Conservation (phyloP, 2,797 vertebrate species). For the Cetoscarus ocellatus region DNA sequence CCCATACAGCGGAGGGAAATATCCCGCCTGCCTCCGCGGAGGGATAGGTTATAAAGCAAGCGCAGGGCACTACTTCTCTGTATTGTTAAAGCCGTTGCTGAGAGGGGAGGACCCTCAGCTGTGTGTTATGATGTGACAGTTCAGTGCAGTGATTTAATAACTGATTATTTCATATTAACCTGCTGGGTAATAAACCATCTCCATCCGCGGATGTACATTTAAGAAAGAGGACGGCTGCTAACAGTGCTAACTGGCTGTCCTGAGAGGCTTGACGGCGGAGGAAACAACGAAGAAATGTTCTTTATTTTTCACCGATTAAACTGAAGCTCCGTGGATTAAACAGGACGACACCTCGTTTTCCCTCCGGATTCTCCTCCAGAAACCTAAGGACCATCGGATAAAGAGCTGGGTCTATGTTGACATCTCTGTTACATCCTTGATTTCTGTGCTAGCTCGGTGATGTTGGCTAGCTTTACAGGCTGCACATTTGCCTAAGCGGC, state of each 20-base stretch:
- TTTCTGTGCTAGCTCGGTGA: constrained; percentile 20
- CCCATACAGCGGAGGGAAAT: constrained; percentile 53
- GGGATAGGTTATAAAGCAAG: constrained; percentile 6
- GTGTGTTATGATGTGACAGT: not conserved
- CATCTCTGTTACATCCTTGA: constrained; percentile 25
- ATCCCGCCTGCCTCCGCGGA: constrained; percentile 32
- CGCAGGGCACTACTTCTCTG: not conserved
- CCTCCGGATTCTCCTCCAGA: constrained; percentile 23
- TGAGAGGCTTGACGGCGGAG: constrained; percentile 25
- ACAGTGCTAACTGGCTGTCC: constrained; percentile 7
- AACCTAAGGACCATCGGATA: constrained; percentile 24
- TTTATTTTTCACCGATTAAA: constrained; percentile 27
- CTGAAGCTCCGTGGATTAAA: not conserved
- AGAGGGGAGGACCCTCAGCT: rapidly evolving
- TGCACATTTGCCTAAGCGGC: not conserved
- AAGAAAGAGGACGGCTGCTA: not conserved
- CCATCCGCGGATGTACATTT: not conserved
- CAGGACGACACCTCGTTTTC: constrained; percentile 15
- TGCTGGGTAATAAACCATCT: not conserved
- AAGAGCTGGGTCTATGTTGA: constrained; percentile 32
- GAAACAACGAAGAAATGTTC: constrained; percentile 13
- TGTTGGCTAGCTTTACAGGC: constrained; percentile 7
- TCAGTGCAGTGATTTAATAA: not conserved
- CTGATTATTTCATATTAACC: too few species aligned
- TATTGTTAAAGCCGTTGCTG: constrained; percentile 26